Percentiles rank a stretch among this genome's conserved stretches.
Evolutionary conservation across 2,888 invertebrate species (phyloP).

Genomic region (Aphrophora alni): DNA sequence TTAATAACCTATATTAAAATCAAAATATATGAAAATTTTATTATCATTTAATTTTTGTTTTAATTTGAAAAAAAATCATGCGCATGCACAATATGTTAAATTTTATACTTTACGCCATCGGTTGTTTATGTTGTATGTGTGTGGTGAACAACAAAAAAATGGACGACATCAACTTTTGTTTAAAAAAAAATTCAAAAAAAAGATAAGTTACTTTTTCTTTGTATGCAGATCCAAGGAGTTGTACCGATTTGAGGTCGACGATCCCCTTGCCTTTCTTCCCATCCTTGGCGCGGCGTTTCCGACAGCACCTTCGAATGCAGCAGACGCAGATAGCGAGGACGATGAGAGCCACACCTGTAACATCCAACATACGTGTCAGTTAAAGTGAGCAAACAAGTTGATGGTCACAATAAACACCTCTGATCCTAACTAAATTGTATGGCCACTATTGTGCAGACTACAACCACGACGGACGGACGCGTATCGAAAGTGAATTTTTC

Average conservation of each 20-base stretch:
- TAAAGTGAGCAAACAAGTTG: background rate
- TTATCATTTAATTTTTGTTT: background rate
- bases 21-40: background rate
- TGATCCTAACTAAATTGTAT: no score
- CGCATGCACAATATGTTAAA: background rate
- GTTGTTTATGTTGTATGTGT: background rate
- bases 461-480: no score
- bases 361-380: background rate
- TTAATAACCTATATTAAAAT: background rate
- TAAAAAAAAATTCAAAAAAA: constrained; percentile 19
- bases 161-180: background rate
- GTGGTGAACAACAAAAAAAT: background rate
- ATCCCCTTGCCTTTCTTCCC: constrained; percentile 92
- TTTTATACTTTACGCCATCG: background rate
- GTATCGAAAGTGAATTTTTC: no score
- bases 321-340: constrained; percentile 88
- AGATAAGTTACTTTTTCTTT: constrained; percentile 88
- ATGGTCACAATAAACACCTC: no score
- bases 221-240: constrained; percentile 93
- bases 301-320: constrained; percentile 91
- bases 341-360: constrained; percentile 74
- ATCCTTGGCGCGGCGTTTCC: constrained; percentile 91
- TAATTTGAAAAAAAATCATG: background rate
- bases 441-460: no score
- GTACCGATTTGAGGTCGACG: constrained; percentile 96